Evolutionary conservation across 1,140 invertebrate species (phyloP).

Genomic region (Hetaerina americana): DNA sequence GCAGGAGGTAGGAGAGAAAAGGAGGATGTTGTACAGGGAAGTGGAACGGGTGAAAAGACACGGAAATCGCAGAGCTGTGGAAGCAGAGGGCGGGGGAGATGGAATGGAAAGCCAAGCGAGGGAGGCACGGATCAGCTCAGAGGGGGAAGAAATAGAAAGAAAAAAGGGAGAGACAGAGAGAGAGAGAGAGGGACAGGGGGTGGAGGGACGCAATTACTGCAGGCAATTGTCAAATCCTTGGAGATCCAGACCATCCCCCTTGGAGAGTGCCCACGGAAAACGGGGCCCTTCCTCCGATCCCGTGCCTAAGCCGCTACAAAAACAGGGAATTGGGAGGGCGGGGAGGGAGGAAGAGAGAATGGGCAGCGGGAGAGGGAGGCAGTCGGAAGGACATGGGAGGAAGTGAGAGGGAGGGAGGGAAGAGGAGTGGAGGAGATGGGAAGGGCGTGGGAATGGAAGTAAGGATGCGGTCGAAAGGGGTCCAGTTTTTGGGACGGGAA

Average conservation of each 20-base stretch:
- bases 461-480: not conserved
- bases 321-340: not conserved
- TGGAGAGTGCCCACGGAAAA: not conserved
- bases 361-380: not conserved
- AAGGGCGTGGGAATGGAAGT: not conserved
- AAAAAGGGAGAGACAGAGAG: no score
- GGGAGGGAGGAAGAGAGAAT: not conserved
- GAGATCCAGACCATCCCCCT: not conserved
- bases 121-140: not conserved
- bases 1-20: no score
- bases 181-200: no score
- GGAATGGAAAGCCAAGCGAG: no score
- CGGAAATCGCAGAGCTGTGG: no score
- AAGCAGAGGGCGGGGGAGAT: no score
- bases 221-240: not conserved
- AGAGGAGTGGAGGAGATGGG: not conserved
- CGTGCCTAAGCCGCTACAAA: not conserved
- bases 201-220: not conserved
- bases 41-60: no score
- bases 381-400: not conserved
- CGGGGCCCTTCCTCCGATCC: not conserved
- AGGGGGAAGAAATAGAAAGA: not conserved
- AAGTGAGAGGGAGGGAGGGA: not conserved
- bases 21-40: no score
- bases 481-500: no score